Percentiles rank a stretch among this genome's conserved stretches.
Conservation (phyloP, 2,888 invertebrate species). For the Leucania comma region DNA sequence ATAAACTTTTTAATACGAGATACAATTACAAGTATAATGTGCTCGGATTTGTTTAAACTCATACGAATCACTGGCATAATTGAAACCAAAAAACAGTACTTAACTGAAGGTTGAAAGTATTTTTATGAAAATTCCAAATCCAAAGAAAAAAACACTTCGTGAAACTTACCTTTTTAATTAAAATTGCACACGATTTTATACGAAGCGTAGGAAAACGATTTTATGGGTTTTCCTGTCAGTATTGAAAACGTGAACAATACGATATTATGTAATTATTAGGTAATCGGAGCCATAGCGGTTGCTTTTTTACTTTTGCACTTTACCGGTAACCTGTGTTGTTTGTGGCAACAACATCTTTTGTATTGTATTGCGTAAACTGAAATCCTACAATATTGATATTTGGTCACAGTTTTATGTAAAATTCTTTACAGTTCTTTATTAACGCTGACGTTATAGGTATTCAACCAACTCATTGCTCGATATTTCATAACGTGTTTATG, state of each 20-base stretch:
- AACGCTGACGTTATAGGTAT: neutral
- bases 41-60: slow-evolving; percentile 19
- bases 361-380: slow-evolving; percentile 32
- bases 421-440: slow-evolving; percentile 2
- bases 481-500: neutral
- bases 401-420: slow-evolving; percentile 26
- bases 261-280: slow-evolving; percentile 33
- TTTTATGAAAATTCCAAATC: slow-evolving; percentile 17
- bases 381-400: slow-evolving; percentile 33
- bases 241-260: slow-evolving; percentile 1
- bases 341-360: slow-evolving; percentile 44
- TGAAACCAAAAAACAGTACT: slow-evolving; percentile 19
- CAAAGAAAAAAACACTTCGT: neutral
- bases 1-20: slow-evolving; percentile 44
- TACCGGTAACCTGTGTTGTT: slow-evolving; percentile 36
- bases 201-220: neutral
- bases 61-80: slow-evolving; percentile 14
- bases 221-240: neutral
- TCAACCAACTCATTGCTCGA: neutral
- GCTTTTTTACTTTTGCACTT: slow-evolving; percentile 18
- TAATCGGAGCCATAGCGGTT: slow-evolving; percentile 11
- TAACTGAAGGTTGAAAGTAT: slow-evolving; percentile 6
- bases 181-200: slow-evolving; percentile 18
- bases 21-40: slow-evolving; percentile 29
- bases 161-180: slow-evolving; percentile 33